These are phyloP conservation scores for Burhinus bistriatus DNA, from an alignment of 2,113 vertebrate genomes.

Conservation along the genomic window DNA sequence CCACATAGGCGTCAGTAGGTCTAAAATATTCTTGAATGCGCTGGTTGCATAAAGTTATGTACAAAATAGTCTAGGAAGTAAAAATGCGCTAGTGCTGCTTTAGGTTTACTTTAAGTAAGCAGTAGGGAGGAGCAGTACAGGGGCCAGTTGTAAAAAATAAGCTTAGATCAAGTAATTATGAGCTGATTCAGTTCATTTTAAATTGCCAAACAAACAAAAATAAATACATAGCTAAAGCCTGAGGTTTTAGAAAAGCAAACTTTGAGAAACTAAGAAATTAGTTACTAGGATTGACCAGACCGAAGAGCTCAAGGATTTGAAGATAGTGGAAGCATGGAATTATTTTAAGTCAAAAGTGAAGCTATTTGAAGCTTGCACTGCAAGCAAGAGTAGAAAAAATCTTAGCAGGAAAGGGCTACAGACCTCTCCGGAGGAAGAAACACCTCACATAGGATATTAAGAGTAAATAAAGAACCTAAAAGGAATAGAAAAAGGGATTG, in stretches of 20 bases:
- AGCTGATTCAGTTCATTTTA: neutral
- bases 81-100: neutral
- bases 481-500: neutral
- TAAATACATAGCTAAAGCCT: neutral
- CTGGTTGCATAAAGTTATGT: neutral
- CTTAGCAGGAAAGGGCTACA: neutral
- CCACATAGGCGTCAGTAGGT: neutral
- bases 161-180: neutral
- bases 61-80: neutral
- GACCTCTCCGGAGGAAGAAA: neutral
- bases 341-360: constrained; percentile 14
- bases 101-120: neutral
- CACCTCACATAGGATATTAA: neutral
- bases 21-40: neutral
- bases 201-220: neutral
- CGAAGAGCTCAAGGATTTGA: neutral
- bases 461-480: neutral
- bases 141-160: neutral
- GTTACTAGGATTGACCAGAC: neutral
- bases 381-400: neutral
- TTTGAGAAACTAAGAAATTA: neutral
- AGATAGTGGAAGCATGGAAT: neutral
- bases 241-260: neutral
- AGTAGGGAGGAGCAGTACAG: neutral
- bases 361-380: neutral